Evolutionary conservation across 2,797 vertebrate species (phyloP).

Genomic region (Centropyge bicolor): DNA sequence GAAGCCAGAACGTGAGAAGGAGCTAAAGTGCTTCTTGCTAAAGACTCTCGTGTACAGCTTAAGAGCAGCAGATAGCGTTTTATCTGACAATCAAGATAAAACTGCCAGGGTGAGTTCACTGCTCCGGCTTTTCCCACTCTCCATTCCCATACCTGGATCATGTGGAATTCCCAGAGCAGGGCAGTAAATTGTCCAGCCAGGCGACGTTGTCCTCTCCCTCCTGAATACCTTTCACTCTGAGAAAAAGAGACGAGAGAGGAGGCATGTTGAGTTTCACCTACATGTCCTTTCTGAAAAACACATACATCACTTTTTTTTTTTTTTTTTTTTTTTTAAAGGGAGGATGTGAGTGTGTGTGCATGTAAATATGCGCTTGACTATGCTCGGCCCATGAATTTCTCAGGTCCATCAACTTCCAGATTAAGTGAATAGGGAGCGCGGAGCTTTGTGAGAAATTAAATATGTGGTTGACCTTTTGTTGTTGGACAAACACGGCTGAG

Average conservation of each 20-base stretch:
- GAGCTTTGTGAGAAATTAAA: conserved; percentile 66
- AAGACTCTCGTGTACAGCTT: conserved; percentile 87
- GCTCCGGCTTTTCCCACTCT: conserved; percentile 82
- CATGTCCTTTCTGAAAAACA: conserved; percentile 76
- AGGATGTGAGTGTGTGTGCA: conserved; percentile 47
- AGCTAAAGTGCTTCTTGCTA: conserved; percentile 89
- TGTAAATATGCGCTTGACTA: conserved; percentile 36
- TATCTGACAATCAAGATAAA: conserved; percentile 96
- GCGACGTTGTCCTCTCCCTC: conserved; percentile 76
- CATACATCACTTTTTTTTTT: conserved; percentile 69
- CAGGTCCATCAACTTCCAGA: conserved; percentile 31
- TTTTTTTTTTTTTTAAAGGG: conserved; percentile 45
- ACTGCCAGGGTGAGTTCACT: conserved; percentile 81
- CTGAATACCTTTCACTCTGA: conserved; percentile 77
- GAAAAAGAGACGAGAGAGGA: conserved; percentile 68
- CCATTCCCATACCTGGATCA: conserved; percentile 88
- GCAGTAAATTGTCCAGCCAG: conserved; percentile 89
- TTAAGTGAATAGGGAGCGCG: conserved; percentile 25
- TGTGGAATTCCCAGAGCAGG: conserved; percentile 88
- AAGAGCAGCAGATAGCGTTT: conserved; percentile 88
- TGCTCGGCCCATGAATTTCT: conserved; percentile 32
- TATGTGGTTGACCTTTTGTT: conserved; percentile 66
- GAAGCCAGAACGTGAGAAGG: conserved; percentile 87
- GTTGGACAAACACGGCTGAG: conserved; percentile 66
- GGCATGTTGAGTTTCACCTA: conserved; percentile 79